A percentile compares a stretch with the other conserved stretches of the same genome.
phyloP scores from a whole-genome alignment of 2,888 invertebrate genomes.

The Coleophora flavipennella region DNA sequence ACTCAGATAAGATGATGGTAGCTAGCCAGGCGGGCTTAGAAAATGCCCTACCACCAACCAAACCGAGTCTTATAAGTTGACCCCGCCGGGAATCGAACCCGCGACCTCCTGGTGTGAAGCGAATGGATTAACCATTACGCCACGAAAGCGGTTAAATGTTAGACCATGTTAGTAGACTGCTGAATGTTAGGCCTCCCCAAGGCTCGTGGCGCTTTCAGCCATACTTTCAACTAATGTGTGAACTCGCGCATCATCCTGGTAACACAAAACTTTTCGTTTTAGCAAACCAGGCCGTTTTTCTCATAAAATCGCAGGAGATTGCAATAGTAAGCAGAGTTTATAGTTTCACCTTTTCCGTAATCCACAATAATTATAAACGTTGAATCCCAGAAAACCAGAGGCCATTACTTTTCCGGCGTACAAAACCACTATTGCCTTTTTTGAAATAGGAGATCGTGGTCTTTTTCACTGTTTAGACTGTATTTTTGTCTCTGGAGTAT shows the following conservation, averaged over 20 bases:
- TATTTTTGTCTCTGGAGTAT: not conserved
- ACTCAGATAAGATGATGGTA: too few species aligned
- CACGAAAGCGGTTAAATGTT: too few species aligned
- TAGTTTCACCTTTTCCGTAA: not conserved
- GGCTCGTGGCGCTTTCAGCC: too few species aligned
- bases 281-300: not conserved
- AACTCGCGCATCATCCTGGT: not conserved
- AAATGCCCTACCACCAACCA: too few species aligned
- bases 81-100: too few species aligned
- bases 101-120: too few species aligned
- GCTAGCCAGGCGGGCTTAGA: too few species aligned
- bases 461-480: not conserved
- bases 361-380: not conserved
- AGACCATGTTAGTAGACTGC: too few species aligned
- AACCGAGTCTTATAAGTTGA: too few species aligned
- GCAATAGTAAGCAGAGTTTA: not conserved
- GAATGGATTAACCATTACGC: too few species aligned
- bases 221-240: not conserved
- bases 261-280: not conserved
- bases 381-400: not conserved
- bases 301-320: not conserved
- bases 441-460: not conserved
- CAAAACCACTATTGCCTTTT: not conserved
- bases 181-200: too few species aligned
- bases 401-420: not conserved